These are phyloP conservation scores for Pteropus rufus DNA, from an alignment of 2,797 vertebrate genomes.

Conservation along the genomic window DNA sequence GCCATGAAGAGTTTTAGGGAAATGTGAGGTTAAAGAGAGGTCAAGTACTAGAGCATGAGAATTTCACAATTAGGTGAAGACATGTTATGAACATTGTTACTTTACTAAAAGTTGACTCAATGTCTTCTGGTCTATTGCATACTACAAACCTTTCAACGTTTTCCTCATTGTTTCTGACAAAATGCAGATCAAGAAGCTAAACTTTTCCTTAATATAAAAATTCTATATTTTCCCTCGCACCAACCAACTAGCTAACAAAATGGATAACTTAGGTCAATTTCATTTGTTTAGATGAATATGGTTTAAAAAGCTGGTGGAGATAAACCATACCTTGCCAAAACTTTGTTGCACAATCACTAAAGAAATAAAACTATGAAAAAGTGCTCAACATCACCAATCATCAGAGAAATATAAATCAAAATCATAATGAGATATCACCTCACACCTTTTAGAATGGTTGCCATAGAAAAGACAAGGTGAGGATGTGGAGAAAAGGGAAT, in stretches of 20 bases:
- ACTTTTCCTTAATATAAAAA: not conserved
- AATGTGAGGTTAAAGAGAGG: not conserved
- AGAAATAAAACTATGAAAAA: not conserved
- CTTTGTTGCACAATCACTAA: not conserved
- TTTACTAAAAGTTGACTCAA: not conserved
- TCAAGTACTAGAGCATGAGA: accelerated
- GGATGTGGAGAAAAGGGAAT: not conserved
- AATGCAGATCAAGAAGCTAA: not conserved
- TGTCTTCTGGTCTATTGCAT: not conserved
- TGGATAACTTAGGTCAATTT: not conserved
- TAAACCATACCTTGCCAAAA: not conserved
- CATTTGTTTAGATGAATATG: not conserved
- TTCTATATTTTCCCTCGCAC: not conserved
- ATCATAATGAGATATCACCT: not conserved
- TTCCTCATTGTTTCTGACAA: not conserved
- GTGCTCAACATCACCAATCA: not conserved
- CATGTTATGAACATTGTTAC: not conserved
- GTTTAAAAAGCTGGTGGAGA: not conserved
- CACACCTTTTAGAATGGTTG: not conserved
- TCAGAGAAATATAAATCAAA: not conserved
- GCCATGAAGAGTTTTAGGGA: not conserved
- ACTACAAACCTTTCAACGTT: not conserved
- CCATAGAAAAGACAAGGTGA: not conserved
- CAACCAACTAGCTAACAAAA: not conserved
- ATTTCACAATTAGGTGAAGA: not conserved